Conservation (phyloP, 2,888 invertebrate genomes). For the Polylopha cassiicola region DNA sequence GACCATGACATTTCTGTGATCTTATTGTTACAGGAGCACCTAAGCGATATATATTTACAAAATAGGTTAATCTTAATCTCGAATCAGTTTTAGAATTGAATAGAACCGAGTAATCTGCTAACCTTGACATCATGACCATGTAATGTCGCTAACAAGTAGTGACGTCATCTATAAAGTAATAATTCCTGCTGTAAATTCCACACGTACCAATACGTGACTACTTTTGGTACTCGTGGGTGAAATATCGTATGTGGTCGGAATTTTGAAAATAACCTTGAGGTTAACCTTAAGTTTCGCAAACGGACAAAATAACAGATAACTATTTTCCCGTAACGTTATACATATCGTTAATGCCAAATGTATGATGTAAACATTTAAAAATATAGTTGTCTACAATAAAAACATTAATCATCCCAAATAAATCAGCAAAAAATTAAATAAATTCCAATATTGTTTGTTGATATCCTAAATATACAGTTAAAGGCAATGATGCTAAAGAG, state of each 20-base stretch:
- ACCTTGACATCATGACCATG: slow-evolving; percentile 30
- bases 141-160: slow-evolving; percentile 20
- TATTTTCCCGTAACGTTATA: too few species aligned
- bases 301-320: neutral
- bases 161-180: slow-evolving; percentile 27
- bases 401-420: slow-evolving; percentile 15
- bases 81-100: slow-evolving; percentile 16
- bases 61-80: slow-evolving; percentile 15
- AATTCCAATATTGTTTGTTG: slow-evolving; percentile 16
- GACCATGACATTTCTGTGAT: slow-evolving; percentile 19
- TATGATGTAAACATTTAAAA: too few species aligned
- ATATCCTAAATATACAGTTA: slow-evolving; percentile 14
- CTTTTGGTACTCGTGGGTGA: slow-evolving; percentile 16
- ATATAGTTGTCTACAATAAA: too few species aligned
- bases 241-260: slow-evolving; percentile 14
- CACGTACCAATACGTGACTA: slow-evolving; percentile 19
- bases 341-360: too few species aligned
- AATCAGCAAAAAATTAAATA: slow-evolving; percentile 2
- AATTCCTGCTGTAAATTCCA: slow-evolving; percentile 21
- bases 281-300: slow-evolving; percentile 1
- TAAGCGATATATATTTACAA: slow-evolving; percentile 1
- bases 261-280: slow-evolving; percentile 14
- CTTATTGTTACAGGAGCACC: slow-evolving; percentile 1
- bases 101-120: slow-evolving; percentile 16
- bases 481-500: slow-evolving; percentile 11